Percentiles rank a stretch among this genome's conserved stretches.
phyloP scores from a whole-genome alignment of 1,140 invertebrate species.

The Diorhabda elongata region DNA sequence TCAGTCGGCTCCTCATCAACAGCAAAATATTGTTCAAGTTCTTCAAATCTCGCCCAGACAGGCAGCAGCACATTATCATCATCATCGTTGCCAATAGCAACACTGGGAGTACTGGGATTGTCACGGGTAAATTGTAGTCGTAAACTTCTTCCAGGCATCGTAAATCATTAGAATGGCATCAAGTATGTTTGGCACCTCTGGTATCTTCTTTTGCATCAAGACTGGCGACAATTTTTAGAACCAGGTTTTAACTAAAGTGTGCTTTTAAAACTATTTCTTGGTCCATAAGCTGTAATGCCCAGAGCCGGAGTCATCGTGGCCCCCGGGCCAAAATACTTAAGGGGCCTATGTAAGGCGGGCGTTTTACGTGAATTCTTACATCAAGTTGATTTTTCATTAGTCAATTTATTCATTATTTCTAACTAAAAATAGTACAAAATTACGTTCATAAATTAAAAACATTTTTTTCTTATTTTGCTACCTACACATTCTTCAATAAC shows the following conservation, averaged over 20 bases:
- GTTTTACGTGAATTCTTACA: too few relatives aligned
- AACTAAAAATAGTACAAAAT: too few relatives aligned
- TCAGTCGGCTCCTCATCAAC: conserved; percentile 37
- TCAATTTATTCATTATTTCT: too few relatives aligned
- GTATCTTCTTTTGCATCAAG: conserved; percentile 20
- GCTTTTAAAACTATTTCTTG: conserved; percentile 17
- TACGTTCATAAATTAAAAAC: too few relatives aligned
- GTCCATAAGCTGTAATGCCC: conserved; percentile 23
- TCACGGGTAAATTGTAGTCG: conserved; percentile 29
- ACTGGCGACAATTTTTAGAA: neutral
- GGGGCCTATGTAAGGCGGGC: too few relatives aligned
- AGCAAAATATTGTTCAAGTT: conserved; percentile 35
- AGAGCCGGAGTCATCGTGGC: too few relatives aligned
- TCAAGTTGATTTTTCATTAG: too few relatives aligned
- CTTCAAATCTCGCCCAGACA: conserved; percentile 22
- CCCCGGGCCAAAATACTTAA: too few relatives aligned
- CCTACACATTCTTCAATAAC: too few relatives aligned
- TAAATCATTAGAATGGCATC: conserved; percentile 38
- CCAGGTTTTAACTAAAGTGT: conserved; percentile 1
- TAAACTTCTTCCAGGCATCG: conserved; percentile 35
- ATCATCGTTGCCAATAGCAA: conserved; percentile 26
- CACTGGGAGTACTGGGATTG: conserved; percentile 21
- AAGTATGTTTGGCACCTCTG: conserved; percentile 28
- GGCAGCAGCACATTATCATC: conserved; percentile 13
- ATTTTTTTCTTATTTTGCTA: too few relatives aligned